These are phyloP conservation scores for Drosophila erecta DNA, from an alignment of 1,140 invertebrate genomes.

Conservation along the genomic window DNA sequence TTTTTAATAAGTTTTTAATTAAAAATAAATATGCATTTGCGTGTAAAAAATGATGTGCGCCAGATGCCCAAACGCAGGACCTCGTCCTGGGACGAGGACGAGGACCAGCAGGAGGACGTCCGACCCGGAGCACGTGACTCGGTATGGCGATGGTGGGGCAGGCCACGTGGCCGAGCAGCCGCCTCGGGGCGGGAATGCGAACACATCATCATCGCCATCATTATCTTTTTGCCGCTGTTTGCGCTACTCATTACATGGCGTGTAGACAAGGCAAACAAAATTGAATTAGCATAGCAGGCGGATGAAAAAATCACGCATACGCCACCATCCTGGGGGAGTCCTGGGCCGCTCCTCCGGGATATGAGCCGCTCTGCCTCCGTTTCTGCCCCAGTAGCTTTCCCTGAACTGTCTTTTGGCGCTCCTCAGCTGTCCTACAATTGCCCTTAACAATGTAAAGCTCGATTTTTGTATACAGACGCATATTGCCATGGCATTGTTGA, in stretches of 20 bases:
- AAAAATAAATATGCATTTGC: constrained; percentile 83
- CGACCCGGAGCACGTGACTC: constrained; percentile 51
- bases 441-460: constrained; percentile 60
- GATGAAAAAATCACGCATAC: constrained; percentile 78
- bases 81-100: not conserved
- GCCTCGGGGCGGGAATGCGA: constrained; percentile 41
- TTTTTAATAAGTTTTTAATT: constrained; percentile 84
- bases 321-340: constrained; percentile 46
- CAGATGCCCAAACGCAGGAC: constrained; percentile 38
- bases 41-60: constrained; percentile 74
- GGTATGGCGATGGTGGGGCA: constrained; percentile 4
- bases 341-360: constrained; percentile 34
- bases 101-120: constrained; percentile 1
- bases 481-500: not conserved
- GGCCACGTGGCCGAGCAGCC: constrained; percentile 25
- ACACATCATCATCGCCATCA: constrained; percentile 54
- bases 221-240: constrained; percentile 69
- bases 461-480: constrained; percentile 5
- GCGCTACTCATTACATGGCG: constrained; percentile 80
- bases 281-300: constrained; percentile 77
- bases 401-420: constrained; percentile 21
- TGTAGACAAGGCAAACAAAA: constrained; percentile 81
- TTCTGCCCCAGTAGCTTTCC: not conserved
- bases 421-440: constrained; percentile 73
- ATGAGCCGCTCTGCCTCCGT: not conserved